Evolutionary conservation across 1,140 invertebrate genomes (phyloP), one percentile per base, ranked within the genome.

Genomic region (Diprion similis): DNA sequence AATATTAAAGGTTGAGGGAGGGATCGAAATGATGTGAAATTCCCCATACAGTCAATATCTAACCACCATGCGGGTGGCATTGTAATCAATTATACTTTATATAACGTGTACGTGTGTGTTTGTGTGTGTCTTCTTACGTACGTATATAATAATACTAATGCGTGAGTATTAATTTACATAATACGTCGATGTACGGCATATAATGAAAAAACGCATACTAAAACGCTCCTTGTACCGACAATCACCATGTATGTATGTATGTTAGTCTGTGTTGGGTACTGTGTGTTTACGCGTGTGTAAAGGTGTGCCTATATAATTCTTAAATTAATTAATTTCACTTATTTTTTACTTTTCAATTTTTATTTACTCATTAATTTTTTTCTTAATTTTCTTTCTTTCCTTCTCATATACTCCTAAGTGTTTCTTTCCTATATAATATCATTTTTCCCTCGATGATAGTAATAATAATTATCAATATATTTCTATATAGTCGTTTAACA

Each of bases 401-500:
- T 24, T 65, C 72, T 77, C 71, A 74, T 77, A 71, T 47, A 78
- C 76, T 78, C 72, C 75, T 59, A 71, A 73, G 64, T 66, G 71
- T 76, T 79, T 81, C 66, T 46, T 71, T 46, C 46, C 24, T 71
- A 68, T 68, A 79, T 79, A 76, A 79, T 83, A 81, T 81, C 81
- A 77, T 83, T 85, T 83, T 85, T 37, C 24, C 24, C 24, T 37
- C 24, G 24, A 37, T 37, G 24, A 79, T 79, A 80, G 80, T 76
- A 77, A 80, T 78, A 75, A 73, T 79, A 80, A 77, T 80, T 79
- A 68, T 17, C 13, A 17, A 68, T 68, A 19, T 68, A 68, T 68
- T 68, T 68, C 18, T 45, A 68, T 68, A 68, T 68, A 68, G 66
- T 68, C 80, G 81, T 81, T 37, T 78, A 78, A 84, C 84, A 88